Base-by-base conservation (phyloP, 2,797 vertebrate species). In the Onychomys torridus region DNA sequence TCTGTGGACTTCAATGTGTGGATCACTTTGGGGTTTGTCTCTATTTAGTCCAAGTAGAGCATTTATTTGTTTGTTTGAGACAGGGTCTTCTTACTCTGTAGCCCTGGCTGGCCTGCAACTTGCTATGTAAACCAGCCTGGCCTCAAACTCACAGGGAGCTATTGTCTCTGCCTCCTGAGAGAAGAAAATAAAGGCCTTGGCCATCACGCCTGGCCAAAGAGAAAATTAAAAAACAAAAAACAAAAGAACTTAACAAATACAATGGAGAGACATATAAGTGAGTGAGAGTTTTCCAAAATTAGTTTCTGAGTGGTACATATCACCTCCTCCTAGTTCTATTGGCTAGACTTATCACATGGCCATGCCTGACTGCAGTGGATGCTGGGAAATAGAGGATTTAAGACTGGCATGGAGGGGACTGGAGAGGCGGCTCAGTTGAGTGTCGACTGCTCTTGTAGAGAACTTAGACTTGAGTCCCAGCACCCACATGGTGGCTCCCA, bases 371-470 rank as follows among this genome's bases (percentile, higher is more conserved):
- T 57, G 40, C 81, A 94, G 78, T 16, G 46, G 40, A 92, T 25
- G 29, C 46, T 97, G 78, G 77, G 71, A 92, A 96, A 92, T 89
- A n/a, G 34, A 83, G 43, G 63, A 93, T 93, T 93, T 79, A 90
- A 78, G 65, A 59, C 34, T 55, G 65, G 5, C 34, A 40, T 40
- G 78, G 17, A 37, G 16, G 29, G 12, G 7, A 34, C n/a, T n/a
- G 29, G 14, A 75, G n/a, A 43, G 49, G 6, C 21, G 65, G 23
- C 23, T 71, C 12, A 17, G 52, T 57, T 71, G 6, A 27, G 43
- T 37, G 49, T 13, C 34, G 1, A 14, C 46, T 71, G 63, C 85
- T 55, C 34, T 40, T 29, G 34, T 9, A 21, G 69, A 89, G 4
- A 40, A 89, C n/a, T 16, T 34, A 71, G 19, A 6, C 37, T 49